Evolutionary conservation across 2,888 invertebrate genomes (phyloP).

Genomic region (Nemoura dubitans): DNA sequence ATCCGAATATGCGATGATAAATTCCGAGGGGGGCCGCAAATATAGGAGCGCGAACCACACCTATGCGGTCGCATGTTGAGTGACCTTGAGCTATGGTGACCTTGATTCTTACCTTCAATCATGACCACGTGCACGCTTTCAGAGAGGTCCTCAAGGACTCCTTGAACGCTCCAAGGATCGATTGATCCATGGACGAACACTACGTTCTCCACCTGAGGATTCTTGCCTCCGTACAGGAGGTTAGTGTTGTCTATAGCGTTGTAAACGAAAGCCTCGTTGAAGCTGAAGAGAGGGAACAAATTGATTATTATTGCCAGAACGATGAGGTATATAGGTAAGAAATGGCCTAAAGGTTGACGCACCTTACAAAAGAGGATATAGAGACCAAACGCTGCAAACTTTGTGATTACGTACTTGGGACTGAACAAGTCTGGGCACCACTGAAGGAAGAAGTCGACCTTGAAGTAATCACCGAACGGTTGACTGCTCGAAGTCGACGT

Average conservation of each 20-base stretch:
- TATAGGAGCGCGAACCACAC: no score
- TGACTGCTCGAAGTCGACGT: constrained; percentile 61
- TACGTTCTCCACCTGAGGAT: constrained; percentile 65
- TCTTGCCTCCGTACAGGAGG: constrained; percentile 62
- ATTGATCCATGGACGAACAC: constrained; percentile 68
- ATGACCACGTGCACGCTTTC: constrained; percentile 18
- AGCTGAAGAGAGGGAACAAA: constrained; percentile 52
- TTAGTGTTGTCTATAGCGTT: constrained; percentile 61
- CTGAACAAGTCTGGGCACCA: constrained; percentile 63
- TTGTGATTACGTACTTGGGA: constrained; percentile 59
- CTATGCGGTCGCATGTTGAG: no score
- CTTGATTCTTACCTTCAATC: constrained; percentile 46
- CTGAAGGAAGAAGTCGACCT: constrained; percentile 63
- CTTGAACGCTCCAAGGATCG: constrained; percentile 68
- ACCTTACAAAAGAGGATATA: no score
- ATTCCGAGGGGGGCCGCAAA: no score
- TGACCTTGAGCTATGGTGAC: no score
- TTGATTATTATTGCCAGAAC: neutral
- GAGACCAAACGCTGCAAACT: no score
- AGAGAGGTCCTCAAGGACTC: constrained; percentile 59
- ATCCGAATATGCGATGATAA: no score
- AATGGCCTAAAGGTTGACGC: no score
- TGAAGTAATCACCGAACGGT: constrained; percentile 68
- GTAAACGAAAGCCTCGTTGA: constrained; percentile 56
- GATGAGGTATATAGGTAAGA: neutral